These are phyloP conservation scores for Acomys russatus DNA, from an alignment of 2,797 vertebrate genomes.

Conservation along the genomic window DNA sequence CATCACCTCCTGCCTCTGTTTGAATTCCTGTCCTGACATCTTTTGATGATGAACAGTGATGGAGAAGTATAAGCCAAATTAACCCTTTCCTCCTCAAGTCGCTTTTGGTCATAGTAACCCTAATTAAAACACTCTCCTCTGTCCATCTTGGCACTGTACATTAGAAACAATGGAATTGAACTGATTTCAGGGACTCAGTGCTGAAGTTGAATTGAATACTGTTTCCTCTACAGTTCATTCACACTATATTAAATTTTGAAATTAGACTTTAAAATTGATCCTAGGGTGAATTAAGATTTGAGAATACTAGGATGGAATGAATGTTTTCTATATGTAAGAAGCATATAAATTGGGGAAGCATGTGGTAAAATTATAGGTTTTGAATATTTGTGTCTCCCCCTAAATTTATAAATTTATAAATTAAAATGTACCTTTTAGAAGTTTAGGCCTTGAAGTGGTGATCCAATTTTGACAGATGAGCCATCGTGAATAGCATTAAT, in stretches of 20 bases:
- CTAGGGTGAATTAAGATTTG: neutral
- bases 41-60: neutral
- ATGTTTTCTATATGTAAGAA: neutral
- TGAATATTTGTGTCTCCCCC: neutral
- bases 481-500: neutral
- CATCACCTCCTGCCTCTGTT: neutral
- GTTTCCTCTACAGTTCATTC: neutral
- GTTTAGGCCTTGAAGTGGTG: rapidly evolving
- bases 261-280: neutral
- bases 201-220: neutral
- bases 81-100: neutral
- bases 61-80: neutral
- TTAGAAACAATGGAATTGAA: neutral
- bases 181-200: neutral
- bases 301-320: neutral
- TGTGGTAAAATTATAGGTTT: neutral
- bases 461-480: neutral
- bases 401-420: neutral
- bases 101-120: neutral
- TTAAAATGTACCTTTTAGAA: neutral
- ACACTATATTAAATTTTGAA: neutral
- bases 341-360: neutral
- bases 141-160: neutral
- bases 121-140: neutral
- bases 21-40: neutral